phyloP scores from a whole-genome alignment of 2,888 invertebrate genomes.

The Temnothorax unifasciatus region DNA sequence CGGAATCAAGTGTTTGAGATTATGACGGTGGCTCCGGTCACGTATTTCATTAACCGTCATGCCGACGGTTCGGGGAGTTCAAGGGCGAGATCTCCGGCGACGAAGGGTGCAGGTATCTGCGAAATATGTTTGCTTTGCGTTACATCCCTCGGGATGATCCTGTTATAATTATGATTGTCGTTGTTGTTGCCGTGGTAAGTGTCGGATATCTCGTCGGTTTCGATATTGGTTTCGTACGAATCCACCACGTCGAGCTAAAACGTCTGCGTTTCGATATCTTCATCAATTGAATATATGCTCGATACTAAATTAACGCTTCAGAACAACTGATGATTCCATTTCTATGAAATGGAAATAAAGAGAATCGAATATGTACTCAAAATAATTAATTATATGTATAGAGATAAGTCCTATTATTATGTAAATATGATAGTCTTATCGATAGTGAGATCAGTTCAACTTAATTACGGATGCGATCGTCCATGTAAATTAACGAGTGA shows the following conservation, averaged over 20 bases:
- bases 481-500: background rate
- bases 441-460: background rate
- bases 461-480: constrained; percentile 19
- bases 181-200: constrained; percentile 71
- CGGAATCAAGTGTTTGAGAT: constrained; percentile 86
- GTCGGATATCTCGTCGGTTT: constrained; percentile 58
- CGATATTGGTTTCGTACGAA: background rate
- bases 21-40: constrained; percentile 85
- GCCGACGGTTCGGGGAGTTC: constrained; percentile 73
- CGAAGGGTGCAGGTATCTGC: constrained; percentile 76
- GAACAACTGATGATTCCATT: background rate
- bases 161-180: constrained; percentile 83
- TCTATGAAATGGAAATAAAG: background rate
- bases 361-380: background rate
- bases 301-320: background rate
- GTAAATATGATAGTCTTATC: background rate
- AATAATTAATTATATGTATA: constrained; percentile 1
- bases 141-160: constrained; percentile 80
- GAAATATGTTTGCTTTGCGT: constrained; percentile 83
- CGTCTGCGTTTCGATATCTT: background rate
- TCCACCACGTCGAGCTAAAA: background rate
- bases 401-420: background rate
- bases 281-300: background rate
- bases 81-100: constrained; percentile 64
- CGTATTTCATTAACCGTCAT: constrained; percentile 86